A percentile compares a stretch with the other conserved stretches of the same genome.
phyloP scores from a whole-genome alignment of 2,888 invertebrate species.

The Hirtodrosophila trivittata region DNA sequence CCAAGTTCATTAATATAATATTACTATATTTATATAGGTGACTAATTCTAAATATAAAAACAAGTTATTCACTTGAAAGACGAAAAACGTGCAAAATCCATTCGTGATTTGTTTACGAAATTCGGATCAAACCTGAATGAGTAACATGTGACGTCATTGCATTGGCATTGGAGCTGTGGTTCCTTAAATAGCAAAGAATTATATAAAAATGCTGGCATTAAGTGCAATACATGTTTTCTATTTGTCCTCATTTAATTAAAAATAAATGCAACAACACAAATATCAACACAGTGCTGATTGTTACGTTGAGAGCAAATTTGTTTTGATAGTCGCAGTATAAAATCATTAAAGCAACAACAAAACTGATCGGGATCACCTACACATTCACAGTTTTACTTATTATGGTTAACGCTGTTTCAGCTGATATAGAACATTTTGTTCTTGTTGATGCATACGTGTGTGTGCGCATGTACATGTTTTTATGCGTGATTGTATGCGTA shows the following conservation, averaged over 20 bases:
- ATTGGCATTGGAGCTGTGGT: not conserved
- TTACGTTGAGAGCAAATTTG: no score
- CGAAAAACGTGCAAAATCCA: no score
- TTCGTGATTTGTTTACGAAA: not conserved
- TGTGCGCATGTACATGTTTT: conserved; percentile 14
- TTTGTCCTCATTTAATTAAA: conserved; percentile 39
- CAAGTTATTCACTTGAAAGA: no score
- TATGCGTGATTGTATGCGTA: conserved; percentile 15
- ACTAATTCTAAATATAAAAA: no score
- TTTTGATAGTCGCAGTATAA: not conserved
- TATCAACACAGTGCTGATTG: not conserved
- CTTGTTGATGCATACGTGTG: conserved; percentile 5
- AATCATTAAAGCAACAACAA: conserved; percentile 23
- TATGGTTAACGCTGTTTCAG: conserved; percentile 6
- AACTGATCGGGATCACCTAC: conserved; percentile 12
- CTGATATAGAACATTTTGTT: conserved; percentile 13
- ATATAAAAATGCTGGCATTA: conserved; percentile 19
- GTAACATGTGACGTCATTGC: conserved; percentile 42
- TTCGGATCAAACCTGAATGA: not conserved
- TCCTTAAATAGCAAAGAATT: conserved; percentile 6
- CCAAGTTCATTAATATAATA: not conserved
- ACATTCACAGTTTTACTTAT: not conserved
- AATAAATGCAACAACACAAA: conserved; percentile 16
- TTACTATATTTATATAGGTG: not conserved
- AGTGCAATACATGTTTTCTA: conserved; percentile 9